Evolutionary conservation across 2,888 invertebrate genomes (phyloP), one percentile per base, ranked within the genome.

Genomic region (Malacosoma neustria): DNA sequence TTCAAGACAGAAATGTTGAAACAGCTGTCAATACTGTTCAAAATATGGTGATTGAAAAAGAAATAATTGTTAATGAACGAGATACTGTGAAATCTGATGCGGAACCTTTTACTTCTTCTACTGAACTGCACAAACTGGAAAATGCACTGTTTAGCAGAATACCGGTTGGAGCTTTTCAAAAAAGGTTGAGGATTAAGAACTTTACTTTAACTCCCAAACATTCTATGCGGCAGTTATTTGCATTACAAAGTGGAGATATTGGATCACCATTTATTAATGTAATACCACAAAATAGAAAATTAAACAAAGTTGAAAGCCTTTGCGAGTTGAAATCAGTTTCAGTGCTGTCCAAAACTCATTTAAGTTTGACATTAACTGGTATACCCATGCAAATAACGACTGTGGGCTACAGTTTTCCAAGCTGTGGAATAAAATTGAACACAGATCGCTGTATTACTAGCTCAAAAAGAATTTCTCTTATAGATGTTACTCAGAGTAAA

Each of bases 361-460:
- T 69, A 13, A 56, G 72, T 45, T 72, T 62, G 59, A 58, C 44
- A 30, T 65, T 67, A 22, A 30, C 60, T 7, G 54, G 55, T 13
- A 54, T 76, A 34, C 79, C 82, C 5, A 46, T 69, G 50, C 72
- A 76, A 48, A 59, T 77, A 36, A 49, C 79, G 13, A 76, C 80
- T 1, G 66, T 81, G 11, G 75, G 72, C 3, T 82, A 73, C 43
- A 59, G 67, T 37, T 66, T 75, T 38, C 62, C 70, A 1, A 41
- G 55, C 30, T 57, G 54, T 40, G 42, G 53, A 37, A n/a, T n/a
- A n/a, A n/a, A n/a, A n/a, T n/a, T n/a, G n/a, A 13, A 45, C 3
- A 32, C 33, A 12, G n/a, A n/a, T n/a, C 45, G 40, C 29, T 39
- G 40, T 38, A 38, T 34, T 15, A 35, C 50, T 3, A 41, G 39